Evolutionary conservation across 2,797 vertebrate genomes (phyloP).

Genomic region (Melanotaenia parkinsoni): DNA sequence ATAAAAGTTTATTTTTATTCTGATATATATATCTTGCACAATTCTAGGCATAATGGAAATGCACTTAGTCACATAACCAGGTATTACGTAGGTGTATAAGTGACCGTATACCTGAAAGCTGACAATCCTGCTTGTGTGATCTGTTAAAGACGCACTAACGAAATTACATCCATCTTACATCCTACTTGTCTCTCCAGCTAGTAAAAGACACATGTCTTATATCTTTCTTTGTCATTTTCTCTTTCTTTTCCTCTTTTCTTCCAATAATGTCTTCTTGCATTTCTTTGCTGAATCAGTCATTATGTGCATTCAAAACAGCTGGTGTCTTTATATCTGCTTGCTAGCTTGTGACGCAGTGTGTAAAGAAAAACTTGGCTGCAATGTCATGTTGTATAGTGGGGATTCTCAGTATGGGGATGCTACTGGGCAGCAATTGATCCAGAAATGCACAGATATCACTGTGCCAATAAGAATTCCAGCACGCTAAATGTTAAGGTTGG

Average conservation of each 20-base stretch:
- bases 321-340: background rate
- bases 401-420: too few species aligned
- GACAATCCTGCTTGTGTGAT: too few species aligned
- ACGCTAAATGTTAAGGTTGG: background rate
- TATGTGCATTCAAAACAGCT: too few species aligned
- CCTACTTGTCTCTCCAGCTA: background rate
- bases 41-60: background rate
- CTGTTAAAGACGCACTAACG: background rate
- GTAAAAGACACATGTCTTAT: background rate
- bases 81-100: background rate
- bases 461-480: background rate
- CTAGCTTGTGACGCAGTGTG: background rate
- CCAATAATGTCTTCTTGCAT: background rate
- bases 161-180: background rate
- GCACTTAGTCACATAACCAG: too few species aligned
- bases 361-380: background rate
- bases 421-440: too few species aligned
- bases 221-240: background rate
- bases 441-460: background rate
- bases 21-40: too few species aligned
- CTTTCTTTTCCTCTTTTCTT: background rate
- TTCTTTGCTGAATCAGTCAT: background rate
- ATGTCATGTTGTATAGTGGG: background rate
- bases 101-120: background rate
- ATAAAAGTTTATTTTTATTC: too few species aligned